Evolutionary conservation across 1,140 invertebrate species (phyloP), one percentile per base, ranked within the genome.

Genomic region (Pygmarrhopalites habei): DNA sequence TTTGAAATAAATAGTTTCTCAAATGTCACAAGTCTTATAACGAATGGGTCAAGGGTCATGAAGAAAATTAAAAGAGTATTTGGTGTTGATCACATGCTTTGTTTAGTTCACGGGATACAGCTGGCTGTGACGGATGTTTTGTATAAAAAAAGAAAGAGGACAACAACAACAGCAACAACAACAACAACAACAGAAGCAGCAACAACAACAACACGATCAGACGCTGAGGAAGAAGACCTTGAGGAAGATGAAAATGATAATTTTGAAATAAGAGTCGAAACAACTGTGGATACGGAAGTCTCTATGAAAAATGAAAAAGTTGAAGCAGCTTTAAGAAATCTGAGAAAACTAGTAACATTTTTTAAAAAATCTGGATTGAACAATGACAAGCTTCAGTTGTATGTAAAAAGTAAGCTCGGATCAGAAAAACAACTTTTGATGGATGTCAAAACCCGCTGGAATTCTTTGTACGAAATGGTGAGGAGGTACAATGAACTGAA

Each of bases 1-100:
- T 47, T 10, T 25, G 44, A 19, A n/a, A 21, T 47, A 19, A 25
- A 47, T 10, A 21, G 7, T 10, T 12, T 12, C 5, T 7, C 5
- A 47, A 5, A 58, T 44, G 28, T 63, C 29, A 39, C 58, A 28
- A 3, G 35, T 12, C n/a, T 58, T 32, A 46, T 29, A 7, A 63
- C 61, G 10, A 53, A 63, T 51, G 61, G 61, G 5, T 25, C 52
- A n/a, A 17, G 35, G n/a, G 55, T 63, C n/a, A 63, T 63, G 61
- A 57, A 5, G 30, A 63, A 46, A 49, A 2, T 63, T 21, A 39
- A 53, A 23, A 17, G 26, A 19, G 4, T 41, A 17, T 47, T 35
- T 10, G 3, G 10, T 26, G 28, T 23, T 15, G 19, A 26, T 4
- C 60, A 62, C 19, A 49, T 56, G 28, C 35, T 62, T 5, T 62